phyloP scores from a whole-genome alignment of 2,888 invertebrate species.

The Drosophila planitibia region DNA sequence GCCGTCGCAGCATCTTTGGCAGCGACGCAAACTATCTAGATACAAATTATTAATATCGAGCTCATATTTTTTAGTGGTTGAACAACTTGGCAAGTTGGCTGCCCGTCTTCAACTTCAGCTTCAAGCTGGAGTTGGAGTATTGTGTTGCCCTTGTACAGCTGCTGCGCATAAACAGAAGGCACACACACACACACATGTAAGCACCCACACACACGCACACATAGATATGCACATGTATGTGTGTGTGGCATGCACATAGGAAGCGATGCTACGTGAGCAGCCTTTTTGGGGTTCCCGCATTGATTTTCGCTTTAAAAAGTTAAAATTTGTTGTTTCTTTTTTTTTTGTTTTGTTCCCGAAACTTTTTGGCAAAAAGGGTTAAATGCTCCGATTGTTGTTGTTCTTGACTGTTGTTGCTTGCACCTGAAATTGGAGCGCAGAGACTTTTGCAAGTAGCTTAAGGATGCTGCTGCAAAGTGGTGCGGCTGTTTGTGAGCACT shows the following conservation, averaged over 20 bases:
- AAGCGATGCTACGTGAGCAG: constrained; percentile 60
- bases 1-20: constrained; percentile 64
- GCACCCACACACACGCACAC: constrained; percentile 41
- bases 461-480: constrained; percentile 54
- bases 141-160: constrained; percentile 71
- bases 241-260: constrained; percentile 45
- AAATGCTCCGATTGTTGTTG: constrained; percentile 53
- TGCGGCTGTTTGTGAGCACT: constrained; percentile 7
- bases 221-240: constrained; percentile 13
- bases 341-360: constrained; percentile 15
- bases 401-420: constrained; percentile 29
- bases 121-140: constrained; percentile 10
- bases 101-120: constrained; percentile 56
- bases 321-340: constrained; percentile 33
- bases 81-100: constrained; percentile 70
- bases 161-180: constrained; percentile 73
- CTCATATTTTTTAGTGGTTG: constrained; percentile 76
- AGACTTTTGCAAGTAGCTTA: constrained; percentile 55
- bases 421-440: constrained; percentile 58
- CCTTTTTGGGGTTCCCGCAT: constrained; percentile 58
- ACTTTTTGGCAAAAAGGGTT: constrained; percentile 71
- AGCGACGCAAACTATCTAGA: constrained; percentile 71
- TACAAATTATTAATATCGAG: constrained; percentile 83
- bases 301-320: constrained; percentile 70
- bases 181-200: constrained; percentile 35